Conservation (phyloP, 2,113 vertebrate species). For the Ceuthmochares aereus region DNA sequence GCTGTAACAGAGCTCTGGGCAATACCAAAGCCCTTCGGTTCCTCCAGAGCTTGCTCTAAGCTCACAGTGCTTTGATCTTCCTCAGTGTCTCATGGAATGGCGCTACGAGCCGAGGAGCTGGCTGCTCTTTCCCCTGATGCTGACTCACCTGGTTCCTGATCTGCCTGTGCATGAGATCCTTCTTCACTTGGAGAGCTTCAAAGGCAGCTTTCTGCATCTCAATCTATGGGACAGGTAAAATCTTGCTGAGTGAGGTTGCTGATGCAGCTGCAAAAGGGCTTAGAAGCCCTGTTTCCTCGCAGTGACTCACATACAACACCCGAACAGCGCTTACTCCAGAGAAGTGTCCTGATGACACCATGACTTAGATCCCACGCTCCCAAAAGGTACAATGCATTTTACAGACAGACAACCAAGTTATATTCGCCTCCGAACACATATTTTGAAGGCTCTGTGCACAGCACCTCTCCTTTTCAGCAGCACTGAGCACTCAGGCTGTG, state of each 20-base stretch:
- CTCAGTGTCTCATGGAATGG: background rate
- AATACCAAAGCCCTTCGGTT: background rate
- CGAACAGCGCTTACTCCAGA: background rate
- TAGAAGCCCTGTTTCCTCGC: background rate
- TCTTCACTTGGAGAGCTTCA: conserved; percentile 94
- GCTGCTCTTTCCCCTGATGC: background rate
- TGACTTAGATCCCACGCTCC: background rate
- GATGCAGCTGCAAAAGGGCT: background rate
- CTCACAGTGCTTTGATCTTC: background rate
- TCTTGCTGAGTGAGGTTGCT: background rate
- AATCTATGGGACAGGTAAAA: conserved; percentile 77
- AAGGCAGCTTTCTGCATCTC: conserved; percentile 96
- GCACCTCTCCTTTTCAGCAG: background rate
- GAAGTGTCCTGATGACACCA: background rate
- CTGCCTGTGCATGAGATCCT: conserved; percentile 88
- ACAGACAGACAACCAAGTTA: background rate
- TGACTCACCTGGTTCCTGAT: conserved; percentile 90
- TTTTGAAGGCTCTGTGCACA: background rate
- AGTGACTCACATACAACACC: background rate
- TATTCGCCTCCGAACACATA: background rate
- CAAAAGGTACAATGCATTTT: background rate
- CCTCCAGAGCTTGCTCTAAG: background rate
- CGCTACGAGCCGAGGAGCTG: background rate
- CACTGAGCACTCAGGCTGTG: background rate
- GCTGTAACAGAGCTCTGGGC: background rate